Evolutionary conservation across 2,888 invertebrate genomes (phyloP), one percentile per base, ranked within the genome.

Genomic region (Catocala fraxini): DNA sequence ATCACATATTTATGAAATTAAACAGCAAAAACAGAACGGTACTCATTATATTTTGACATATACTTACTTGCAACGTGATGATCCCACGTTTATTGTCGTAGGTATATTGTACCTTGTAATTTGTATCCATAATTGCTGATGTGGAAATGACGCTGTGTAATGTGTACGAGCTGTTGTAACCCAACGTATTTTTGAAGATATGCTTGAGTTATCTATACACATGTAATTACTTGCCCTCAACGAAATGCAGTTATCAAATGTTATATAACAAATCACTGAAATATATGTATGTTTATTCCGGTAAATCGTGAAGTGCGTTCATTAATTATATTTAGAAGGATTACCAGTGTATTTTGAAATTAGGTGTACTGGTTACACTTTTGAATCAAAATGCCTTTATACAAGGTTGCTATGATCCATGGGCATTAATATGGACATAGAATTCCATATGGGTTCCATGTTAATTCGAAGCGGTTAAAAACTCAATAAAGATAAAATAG

Each of bases 121-220:
- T 57, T 53, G 42, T 35, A 25, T 34, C 46, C 12, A 33, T 52
- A 48, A 59, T 34, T 53, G 15, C 47, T n/a, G 13, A 25, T 15
- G 41, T n/a, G 41, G 25, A 41, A 53, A 13, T 13, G 34, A 34
- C 10, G 11, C 0, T 53, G 33, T 33, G 34, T 1, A 39, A 15
- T 51, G 12, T 39, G 47, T n/a, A 11, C 12, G 25, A 25, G 25
- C 25, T 15, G 47, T 42, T 34, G 41, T 48, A 13, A n/a, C 1
- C n/a, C n/a, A 52, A 46, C 46, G 41, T 53, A 53, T 42, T 15
- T 42, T 59, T 59, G 53, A 58, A 53, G 11, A 13, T 53, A 53
- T 43, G 52, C 39, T 41, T 41, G 58, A 51, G 46, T 10, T 3
- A 52, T 25, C 10, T 12, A n/a, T 41, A 35, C 35, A 12, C 13